Evolutionary conservation across 2,888 invertebrate genomes (phyloP).

Genomic region (Ypsolopha scabrella): DNA sequence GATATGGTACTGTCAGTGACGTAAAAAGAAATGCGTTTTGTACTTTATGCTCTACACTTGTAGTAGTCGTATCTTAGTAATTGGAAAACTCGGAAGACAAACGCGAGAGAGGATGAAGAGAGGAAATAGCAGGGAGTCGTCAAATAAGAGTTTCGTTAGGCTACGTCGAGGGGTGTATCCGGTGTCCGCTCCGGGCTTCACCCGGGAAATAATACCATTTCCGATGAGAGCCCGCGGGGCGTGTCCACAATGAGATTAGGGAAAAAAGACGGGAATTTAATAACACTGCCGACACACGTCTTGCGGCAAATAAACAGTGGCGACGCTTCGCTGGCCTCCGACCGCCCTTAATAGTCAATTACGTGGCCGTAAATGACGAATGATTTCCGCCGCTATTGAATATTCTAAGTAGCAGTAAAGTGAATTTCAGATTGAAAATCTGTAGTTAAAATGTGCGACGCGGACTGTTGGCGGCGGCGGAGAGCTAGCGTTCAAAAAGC

Average conservation of each 20-base stretch:
- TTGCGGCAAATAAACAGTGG: conserved; percentile 29
- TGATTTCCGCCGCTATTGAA: neutral
- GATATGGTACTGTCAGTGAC: too few relatives aligned
- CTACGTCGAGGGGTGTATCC: conserved; percentile 26
- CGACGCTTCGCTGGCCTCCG: conserved; percentile 8
- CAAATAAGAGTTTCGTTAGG: conserved; percentile 32
- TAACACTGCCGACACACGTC: conserved; percentile 49
- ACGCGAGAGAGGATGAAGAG: conserved; percentile 28
- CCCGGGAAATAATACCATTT: conserved; percentile 59
- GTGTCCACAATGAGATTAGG: conserved; percentile 52
- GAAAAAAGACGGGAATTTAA: conserved; percentile 53
- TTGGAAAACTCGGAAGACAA: conserved; percentile 12
- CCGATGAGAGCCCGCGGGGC: conserved; percentile 57
- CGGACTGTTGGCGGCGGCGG: conserved; percentile 16
- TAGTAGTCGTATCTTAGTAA: neutral
- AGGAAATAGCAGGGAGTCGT: conserved; percentile 36
- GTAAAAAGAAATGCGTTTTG: too few relatives aligned
- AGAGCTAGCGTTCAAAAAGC: conserved; percentile 32
- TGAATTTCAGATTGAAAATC: conserved; percentile 4
- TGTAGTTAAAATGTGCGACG: conserved; percentile 5
- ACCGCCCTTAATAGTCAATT: neutral
- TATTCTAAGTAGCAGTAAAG: neutral
- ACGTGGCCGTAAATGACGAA: neutral
- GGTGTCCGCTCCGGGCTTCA: conserved; percentile 32
- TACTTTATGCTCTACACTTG: too few relatives aligned